Base-by-base conservation (phyloP, 2,888 invertebrate species). In the Epiperipatus broadwayi region DNA sequence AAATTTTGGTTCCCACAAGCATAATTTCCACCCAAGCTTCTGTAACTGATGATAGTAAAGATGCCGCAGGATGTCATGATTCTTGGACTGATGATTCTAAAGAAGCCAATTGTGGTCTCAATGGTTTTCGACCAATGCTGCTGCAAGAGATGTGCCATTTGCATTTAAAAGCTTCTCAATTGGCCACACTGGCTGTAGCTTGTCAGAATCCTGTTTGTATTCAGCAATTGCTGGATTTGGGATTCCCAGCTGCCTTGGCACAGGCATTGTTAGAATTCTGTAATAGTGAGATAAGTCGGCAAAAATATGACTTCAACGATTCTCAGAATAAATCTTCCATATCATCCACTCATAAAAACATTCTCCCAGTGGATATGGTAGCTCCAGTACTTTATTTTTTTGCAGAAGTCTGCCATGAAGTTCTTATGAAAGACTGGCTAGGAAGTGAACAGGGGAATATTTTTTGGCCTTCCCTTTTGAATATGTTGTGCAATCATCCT, bases 391-490 rank as follows among this genome's bases (percentile, higher is more conserved):
- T 87, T 42, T 73, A 77, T 50, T 84, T 85, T 63, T 74, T 84
- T 52, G 72, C 77, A 0, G 73, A 77, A 44, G 69, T 83, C 41
- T 77, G 80, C 54, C 70, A 74, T 16, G 83, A 81, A 51, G 73
- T 75, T 15, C 67, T 72, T 45, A 73, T 85, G 66, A 74, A 81
- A 47, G 79, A 81, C 58, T 87, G 85, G 85, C 67, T 87, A 33
- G 85, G 85, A 10, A 71, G 72, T 1, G 60, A 67, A 35, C 73
- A 78, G 47, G 84, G 83, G 5, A 71, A 75, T 2, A 66, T 70
- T n/a, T 87, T 85, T 62, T 87, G 85, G 85, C 68, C 73, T 33
- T 78, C 80, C 3, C 62, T 87, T 43, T 65, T 87, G 7, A 70
- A 72, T 42, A 65, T 80, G 54, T 66, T 80, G 20, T 78, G 78